Conservation (phyloP, 2,888 invertebrate species). For the Carabus problematicus region DNA sequence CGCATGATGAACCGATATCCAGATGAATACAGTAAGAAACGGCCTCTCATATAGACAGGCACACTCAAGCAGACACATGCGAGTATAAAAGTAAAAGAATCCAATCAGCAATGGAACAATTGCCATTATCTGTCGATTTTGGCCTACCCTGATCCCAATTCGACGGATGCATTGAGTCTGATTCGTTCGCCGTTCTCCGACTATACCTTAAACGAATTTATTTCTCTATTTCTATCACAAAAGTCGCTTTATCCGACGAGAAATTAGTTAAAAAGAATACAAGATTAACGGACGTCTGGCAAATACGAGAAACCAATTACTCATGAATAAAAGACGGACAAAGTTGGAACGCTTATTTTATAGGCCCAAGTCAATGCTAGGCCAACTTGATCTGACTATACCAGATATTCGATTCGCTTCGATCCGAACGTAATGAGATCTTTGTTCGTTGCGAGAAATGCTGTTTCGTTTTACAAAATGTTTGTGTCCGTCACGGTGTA, state of each 20-base stretch:
- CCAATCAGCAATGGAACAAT: slow-evolving; percentile 43
- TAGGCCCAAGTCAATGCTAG: too few species aligned
- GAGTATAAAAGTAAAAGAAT: slow-evolving; percentile 22
- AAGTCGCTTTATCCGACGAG: slow-evolving; percentile 48
- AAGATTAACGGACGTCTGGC: slow-evolving; percentile 50
- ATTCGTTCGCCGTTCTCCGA: background rate
- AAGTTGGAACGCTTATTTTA: background rate
- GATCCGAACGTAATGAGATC: too few species aligned
- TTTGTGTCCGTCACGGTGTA: too few species aligned
- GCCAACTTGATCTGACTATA: too few species aligned
- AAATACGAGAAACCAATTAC: slow-evolving; percentile 55
- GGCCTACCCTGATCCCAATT: slow-evolving; percentile 22
- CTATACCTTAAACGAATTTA: slow-evolving; percentile 30
- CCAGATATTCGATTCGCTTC: too few species aligned
- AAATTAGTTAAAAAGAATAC: slow-evolving; percentile 52
- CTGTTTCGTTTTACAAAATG: too few species aligned
- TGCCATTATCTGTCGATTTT: slow-evolving; percentile 33
- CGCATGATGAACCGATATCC: too few species aligned
- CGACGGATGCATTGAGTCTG: background rate
- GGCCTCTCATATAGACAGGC: too few species aligned
- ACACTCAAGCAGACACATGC: too few species aligned
- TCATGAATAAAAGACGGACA: slow-evolving; percentile 42
- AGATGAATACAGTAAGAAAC: too few species aligned
- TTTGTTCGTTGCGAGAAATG: too few species aligned
- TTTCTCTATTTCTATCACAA: slow-evolving; percentile 37